Evolutionary conservation across 2,113 vertebrate species (phyloP).

Genomic region (Ascaphus truei): DNA sequence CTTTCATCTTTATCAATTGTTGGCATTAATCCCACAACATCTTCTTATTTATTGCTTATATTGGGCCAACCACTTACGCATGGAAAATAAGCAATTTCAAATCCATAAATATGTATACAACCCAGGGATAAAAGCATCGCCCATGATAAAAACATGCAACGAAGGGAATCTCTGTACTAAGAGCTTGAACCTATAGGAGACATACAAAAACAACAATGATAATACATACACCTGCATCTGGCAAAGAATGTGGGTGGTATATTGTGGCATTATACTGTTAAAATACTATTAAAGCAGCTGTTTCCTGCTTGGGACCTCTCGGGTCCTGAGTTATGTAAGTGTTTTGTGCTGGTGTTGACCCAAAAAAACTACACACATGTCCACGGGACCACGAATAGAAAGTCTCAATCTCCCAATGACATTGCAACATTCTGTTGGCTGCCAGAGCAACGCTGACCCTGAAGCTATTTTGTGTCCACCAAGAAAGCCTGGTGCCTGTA

Average conservation of each 20-base stretch:
- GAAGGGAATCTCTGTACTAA: background rate
- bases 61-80: background rate
- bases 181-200: no score
- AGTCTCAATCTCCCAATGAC: no score
- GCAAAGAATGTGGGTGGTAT: no score
- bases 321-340: background rate
- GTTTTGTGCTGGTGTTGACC: no score
- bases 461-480: no score
- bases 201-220: no score
- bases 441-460: no score
- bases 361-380: no score
- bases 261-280: background rate
- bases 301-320: background rate
- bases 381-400: no score
- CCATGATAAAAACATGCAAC: background rate
- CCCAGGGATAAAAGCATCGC: background rate
- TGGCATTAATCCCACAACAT: background rate
- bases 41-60: slow-evolving; percentile 19
- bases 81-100: slow-evolving; percentile 14
- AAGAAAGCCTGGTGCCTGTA: no score
- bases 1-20: no score
- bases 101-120: slow-evolving; percentile 21
- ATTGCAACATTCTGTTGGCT: no score
- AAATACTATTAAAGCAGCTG: background rate
- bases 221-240: background rate